Evolutionary conservation across 2,113 vertebrate species (phyloP), one percentile per base, ranked within the genome.

Genomic region (Mastomys natalensis): DNA sequence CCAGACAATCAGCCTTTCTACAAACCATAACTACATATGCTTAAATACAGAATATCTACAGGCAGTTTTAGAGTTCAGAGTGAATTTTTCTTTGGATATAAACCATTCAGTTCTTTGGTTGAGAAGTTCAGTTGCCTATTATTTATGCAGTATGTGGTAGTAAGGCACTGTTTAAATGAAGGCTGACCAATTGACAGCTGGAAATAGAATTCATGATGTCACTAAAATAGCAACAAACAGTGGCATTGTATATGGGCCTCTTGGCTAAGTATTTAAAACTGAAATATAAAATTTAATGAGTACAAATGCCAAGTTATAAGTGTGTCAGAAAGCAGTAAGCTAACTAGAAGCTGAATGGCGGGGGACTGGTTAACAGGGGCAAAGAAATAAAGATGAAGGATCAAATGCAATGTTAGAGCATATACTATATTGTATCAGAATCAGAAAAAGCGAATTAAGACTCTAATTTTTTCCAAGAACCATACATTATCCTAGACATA

Each of bases 241-340:
- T 88, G 43, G 13, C 55, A 45, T 73, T 92, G 73, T 91, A 17
- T 70, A 64, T 43, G 48, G 92, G 94, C 84, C 86, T 76, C 78
- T 96, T 95, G 93, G 62, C 78, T 78, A 81, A 94, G 45, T 31
- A 55, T 92, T 97, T 85, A 95, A 78, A 85, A 89, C 60, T 93
- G 4, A 96, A 91, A 91, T 96, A 95, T 97, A 96, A 98, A 97
- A 97, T 97, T 95, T 96, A 97, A 98, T 96, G 95, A 97, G 82
- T 91, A 60, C 95, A 96, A 97, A 98, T 96, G 96, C 92, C 95
- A 96, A 95, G 66, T 48, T 12, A 58, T 92, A 21, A 68, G 7
- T 95, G 91, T 70, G 21, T 26, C 48, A 91, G 45, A 93, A 86
- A 93, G 58, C 37, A 85, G 68, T 19, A 45, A 80, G 89, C 60